These are phyloP conservation scores for Pogonomyrmex barbatus DNA, from an alignment of 1,140 invertebrate genomes.

Conservation along the genomic window DNA sequence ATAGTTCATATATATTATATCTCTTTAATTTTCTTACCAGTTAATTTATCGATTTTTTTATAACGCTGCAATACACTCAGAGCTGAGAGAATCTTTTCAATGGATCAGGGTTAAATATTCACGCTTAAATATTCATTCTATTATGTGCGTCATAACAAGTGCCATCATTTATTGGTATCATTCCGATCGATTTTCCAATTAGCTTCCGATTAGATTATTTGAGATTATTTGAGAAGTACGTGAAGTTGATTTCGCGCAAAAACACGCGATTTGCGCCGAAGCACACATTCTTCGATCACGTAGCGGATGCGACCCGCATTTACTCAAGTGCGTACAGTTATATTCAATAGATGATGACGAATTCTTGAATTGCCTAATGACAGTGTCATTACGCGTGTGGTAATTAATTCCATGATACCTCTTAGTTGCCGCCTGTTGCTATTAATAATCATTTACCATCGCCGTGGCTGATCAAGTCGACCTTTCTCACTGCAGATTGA, in stretches of 20 bases:
- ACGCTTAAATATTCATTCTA: neutral
- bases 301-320: neutral
- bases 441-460: slow-evolving; percentile 43
- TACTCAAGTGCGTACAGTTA: slow-evolving; percentile 18
- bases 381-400: slow-evolving; percentile 24
- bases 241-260: neutral
- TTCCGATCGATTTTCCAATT: neutral
- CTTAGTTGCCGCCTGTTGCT: neutral
- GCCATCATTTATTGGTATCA: neutral
- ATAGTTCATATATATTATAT: neutral
- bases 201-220: neutral
- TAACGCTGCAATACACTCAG: neutral
- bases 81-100: neutral
- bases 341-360: slow-evolving; percentile 5
- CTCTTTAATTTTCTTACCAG: neutral
- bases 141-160: neutral
- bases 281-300: neutral
- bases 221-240: neutral
- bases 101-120: neutral
- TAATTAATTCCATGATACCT: slow-evolving; percentile 44
- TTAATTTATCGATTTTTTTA: neutral
- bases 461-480: neutral
- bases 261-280: neutral
- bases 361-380: slow-evolving; percentile 61
- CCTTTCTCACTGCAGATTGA: slow-evolving; percentile 11